These are phyloP conservation scores for Strigamia maritima DNA, from an alignment of 2,888 invertebrate species.

Conservation along the genomic window DNA sequence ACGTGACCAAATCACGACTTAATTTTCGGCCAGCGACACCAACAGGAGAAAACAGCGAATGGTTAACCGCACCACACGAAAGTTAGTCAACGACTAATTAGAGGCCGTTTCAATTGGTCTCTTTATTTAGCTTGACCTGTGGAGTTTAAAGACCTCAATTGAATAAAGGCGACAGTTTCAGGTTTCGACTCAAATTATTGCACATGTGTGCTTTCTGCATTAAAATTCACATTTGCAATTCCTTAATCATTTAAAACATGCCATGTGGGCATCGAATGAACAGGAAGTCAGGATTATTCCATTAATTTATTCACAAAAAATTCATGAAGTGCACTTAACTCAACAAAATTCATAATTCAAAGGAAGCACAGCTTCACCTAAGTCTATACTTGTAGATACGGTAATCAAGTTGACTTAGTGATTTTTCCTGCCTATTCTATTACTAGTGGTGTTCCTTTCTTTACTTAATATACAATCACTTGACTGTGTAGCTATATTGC, in stretches of 20 bases:
- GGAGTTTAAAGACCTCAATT: not conserved
- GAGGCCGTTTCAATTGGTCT: constrained; percentile 24
- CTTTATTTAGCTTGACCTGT: constrained; percentile 32
- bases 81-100: constrained; percentile 30
- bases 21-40: not conserved
- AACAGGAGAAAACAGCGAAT: not conserved
- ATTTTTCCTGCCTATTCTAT: no score
- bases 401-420: no score
- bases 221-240: not conserved
- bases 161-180: constrained; percentile 5
- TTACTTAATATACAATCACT: no score
- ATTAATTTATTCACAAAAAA: not conserved
- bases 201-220: not conserved
- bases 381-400: no score
- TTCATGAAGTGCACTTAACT: no score
- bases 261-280: not conserved
- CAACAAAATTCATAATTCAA: no score
- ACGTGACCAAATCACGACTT: constrained; percentile 29
- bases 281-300: not conserved
- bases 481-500: no score
- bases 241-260: not conserved
- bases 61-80: constrained; percentile 31
- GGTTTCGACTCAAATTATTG: not conserved
- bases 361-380: no score
- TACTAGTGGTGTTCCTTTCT: no score